phyloP scores from a whole-genome alignment of 2,797 vertebrate genomes.

The Oryzias sinensis region DNA sequence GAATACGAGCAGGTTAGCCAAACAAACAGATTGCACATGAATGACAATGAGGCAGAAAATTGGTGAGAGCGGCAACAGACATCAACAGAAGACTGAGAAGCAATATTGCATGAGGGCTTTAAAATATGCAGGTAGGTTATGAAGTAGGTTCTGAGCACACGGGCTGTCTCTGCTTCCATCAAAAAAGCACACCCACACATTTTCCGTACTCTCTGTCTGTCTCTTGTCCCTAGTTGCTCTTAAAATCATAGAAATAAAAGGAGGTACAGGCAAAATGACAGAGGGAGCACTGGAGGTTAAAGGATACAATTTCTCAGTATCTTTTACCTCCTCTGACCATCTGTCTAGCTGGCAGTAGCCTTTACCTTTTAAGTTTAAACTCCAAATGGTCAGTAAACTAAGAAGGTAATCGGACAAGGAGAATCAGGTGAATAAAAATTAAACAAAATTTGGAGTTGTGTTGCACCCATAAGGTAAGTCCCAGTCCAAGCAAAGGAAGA shows the following conservation, averaged over 20 bases:
- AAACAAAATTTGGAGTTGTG: conserved; percentile 50
- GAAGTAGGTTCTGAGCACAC: conserved; percentile 48
- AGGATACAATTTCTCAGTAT: conserved; percentile 65
- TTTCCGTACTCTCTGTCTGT: conserved; percentile 18
- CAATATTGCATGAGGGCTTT: conserved; percentile 70
- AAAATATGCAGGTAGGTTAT: conserved; percentile 71
- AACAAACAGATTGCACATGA: conserved; percentile 72
- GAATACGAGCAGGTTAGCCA: conserved; percentile 63
- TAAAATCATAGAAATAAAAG: conserved; percentile 39
- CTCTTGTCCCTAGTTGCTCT: conserved; percentile 29
- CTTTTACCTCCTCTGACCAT: conserved; percentile 73
- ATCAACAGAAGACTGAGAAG: conserved; percentile 45
- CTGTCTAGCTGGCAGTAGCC: conserved; percentile 70
- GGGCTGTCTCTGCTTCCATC: conserved; percentile 29
- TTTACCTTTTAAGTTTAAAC: conserved; percentile 71
- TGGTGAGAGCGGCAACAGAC: conserved; percentile 57
- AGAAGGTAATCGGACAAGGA: conserved; percentile 61
- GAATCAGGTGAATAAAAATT: conserved; percentile 67
- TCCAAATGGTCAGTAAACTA: conserved; percentile 66
- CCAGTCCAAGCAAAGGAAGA: conserved; percentile 41
- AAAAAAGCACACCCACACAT: conserved; percentile 46
- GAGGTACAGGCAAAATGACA: conserved; percentile 41
- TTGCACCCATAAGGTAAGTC: conserved; percentile 48
- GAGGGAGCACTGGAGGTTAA: conserved; percentile 61
- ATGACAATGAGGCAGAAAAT: conserved; percentile 76